These are phyloP conservation scores for Psilopsiagon aymara DNA, from an alignment of 2,113 vertebrate species.

Conservation along the genomic window DNA sequence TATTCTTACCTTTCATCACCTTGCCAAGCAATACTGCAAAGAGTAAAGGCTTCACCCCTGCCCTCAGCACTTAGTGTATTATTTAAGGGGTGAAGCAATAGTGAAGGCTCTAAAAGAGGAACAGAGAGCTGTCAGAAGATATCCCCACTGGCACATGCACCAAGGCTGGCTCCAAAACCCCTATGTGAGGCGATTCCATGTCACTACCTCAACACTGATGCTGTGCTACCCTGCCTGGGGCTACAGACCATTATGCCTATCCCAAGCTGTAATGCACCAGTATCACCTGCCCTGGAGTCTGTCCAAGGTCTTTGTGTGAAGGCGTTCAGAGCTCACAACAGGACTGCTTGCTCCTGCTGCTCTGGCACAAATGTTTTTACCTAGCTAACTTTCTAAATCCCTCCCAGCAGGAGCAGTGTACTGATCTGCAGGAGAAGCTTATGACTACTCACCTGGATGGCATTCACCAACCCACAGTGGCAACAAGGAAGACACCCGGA, in stretches of 20 bases:
- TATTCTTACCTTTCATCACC: not conserved
- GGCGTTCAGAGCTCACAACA: not conserved
- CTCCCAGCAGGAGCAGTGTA: not conserved
- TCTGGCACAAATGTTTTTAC: not conserved
- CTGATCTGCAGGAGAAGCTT: not conserved
- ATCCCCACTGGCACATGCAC: not conserved
- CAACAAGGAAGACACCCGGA: not conserved
- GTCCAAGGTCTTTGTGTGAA: not conserved
- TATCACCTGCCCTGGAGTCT: not conserved
- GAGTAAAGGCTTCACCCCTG: not conserved
- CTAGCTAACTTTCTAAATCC: not conserved
- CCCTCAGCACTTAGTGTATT: too few relatives aligned
- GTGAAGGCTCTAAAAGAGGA: not conserved
- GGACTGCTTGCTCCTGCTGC: not conserved
- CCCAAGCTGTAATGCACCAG: not conserved
- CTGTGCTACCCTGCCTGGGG: not conserved
- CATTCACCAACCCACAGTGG: not conserved
- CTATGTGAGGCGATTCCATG: not conserved
- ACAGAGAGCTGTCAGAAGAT: not conserved
- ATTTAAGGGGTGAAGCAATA: not conserved
- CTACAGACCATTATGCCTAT: not conserved
- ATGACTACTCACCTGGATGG: not conserved
- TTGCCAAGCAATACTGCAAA: not conserved
- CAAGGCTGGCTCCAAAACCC: not conserved
- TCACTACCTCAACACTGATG: accelerated